Evolutionary conservation across 2,797 vertebrate genomes (phyloP).

Genomic region (Artibeus jamaicensis): DNA sequence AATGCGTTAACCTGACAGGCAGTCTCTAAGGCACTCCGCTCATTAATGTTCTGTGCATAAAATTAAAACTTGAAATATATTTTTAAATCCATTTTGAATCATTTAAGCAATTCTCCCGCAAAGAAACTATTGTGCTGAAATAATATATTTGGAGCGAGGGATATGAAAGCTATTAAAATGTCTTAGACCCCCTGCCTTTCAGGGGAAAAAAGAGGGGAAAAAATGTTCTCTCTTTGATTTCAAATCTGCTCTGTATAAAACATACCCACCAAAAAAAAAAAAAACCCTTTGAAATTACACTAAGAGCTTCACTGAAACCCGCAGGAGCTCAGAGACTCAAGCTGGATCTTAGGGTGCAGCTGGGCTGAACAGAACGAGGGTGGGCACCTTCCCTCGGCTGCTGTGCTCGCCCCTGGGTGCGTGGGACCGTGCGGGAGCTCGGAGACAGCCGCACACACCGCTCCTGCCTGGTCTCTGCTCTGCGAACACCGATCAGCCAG

Average conservation of each 20-base stretch:
- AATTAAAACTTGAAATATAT: constrained; percentile 88
- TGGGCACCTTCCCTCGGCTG: fast-evolving
- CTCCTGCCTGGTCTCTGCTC: background rate
- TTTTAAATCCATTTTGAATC: constrained; percentile 86
- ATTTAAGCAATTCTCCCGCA: constrained; percentile 86
- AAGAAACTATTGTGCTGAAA: constrained; percentile 86
- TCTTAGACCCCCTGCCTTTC: constrained; percentile 82
- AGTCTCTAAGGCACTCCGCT: constrained; percentile 83
- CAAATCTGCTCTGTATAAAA: constrained; percentile 72
- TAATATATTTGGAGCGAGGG: constrained; percentile 83
- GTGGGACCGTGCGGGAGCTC: background rate
- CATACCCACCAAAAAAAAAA: background rate
- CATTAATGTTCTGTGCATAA: constrained; percentile 87
- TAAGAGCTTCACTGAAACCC: constrained; percentile 67
- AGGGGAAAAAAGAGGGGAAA: constrained; percentile 35
- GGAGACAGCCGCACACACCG: background rate
- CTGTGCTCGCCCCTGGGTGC: background rate
- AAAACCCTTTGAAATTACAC: constrained; percentile 64
- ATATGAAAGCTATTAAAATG: constrained; percentile 83
- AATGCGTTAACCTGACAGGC: constrained; percentile 86
- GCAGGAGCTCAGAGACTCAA: constrained; percentile 43
- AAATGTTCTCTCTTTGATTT: constrained; percentile 64
- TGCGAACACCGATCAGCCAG: fast-evolving
- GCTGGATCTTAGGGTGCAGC: constrained; percentile 10
- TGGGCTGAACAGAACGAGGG: background rate